Base-by-base conservation (phyloP, 2,797 vertebrate species). In the Gila robusta region DNA sequence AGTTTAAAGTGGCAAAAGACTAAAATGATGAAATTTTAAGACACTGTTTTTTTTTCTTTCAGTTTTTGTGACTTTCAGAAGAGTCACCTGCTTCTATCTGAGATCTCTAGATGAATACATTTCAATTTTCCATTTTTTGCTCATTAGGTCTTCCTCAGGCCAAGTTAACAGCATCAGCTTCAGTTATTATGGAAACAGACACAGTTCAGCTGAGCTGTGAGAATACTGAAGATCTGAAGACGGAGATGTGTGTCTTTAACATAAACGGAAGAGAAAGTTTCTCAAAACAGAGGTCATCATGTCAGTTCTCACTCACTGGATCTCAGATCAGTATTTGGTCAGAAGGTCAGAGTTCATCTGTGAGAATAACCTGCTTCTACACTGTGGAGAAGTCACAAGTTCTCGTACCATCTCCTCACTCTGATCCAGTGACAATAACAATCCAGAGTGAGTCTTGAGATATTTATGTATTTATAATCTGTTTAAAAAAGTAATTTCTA, bases 281-380 rank as follows among this genome's bases (percentile, higher is more conserved):
- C 35, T 26, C 39, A 52, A 41, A 69, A 56, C 10, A 0, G n/a
- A 62, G 81, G 8, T 19, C 77, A 35, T 62, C 81, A 19, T 62
- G 79, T 44, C 14, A 39, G 49, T 6, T 64, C n/a, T 70, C 11
- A 8, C 59, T 74, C 70, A 26, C 47, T 70, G 35, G 12, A 69
- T 59, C 72, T 74, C 47, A 74, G 47, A 74, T 74, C 72, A 74
- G 4, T 32, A 11, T 21, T 21, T 74, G 56, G 77, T 79, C 77
- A 26, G 77, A 8, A 64, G 37, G 23, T 79, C 56, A 79, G n/a
- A 79, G 37, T 41, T 64, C 56, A 79, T 79, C 77, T 41, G 56
- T 79, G 37, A 79, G 1, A 6, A 64, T 79, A 62, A 12, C 7
- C 37, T 79, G 77, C 56, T 44, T 11, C 39, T 79, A 28, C 56